Evolutionary conservation across 1,140 invertebrate species (phyloP).

Genomic region (Brachionus calyciflorus): DNA sequence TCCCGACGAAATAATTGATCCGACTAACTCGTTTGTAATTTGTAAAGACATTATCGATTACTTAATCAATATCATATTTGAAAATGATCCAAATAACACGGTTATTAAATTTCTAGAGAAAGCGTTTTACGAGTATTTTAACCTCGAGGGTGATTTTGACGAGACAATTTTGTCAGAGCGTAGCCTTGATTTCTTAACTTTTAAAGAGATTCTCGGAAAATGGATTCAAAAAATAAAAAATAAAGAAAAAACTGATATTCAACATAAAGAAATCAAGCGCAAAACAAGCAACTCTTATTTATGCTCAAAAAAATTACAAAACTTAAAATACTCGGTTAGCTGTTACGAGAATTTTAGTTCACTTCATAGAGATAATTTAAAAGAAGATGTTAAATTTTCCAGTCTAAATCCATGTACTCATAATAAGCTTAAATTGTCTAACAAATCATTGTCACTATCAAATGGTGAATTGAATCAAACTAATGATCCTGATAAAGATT

Average conservation of each 20-base stretch:
- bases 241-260: background rate
- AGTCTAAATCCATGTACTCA: background rate
- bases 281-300: constrained; percentile 4
- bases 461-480: constrained; percentile 4
- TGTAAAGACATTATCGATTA: background rate
- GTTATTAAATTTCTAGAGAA: background rate
- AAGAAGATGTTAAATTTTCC: background rate
- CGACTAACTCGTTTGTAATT: background rate
- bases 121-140: background rate
- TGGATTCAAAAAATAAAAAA: background rate
- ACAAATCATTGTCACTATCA: background rate
- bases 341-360: constrained; percentile 7
- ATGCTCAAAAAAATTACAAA: background rate
- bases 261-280: background rate
- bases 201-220: constrained; percentile 3
- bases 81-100: background rate
- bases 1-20: too few relatives aligned
- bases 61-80: background rate
- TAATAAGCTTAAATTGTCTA: background rate
- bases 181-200: background rate
- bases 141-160: background rate
- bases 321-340: constrained; percentile 8
- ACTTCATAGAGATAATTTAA: background rate
- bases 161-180: background rate
- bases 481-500: background rate